Conservation (phyloP, 2,797 vertebrate genomes). For the Sebastes diploproa region DNA sequence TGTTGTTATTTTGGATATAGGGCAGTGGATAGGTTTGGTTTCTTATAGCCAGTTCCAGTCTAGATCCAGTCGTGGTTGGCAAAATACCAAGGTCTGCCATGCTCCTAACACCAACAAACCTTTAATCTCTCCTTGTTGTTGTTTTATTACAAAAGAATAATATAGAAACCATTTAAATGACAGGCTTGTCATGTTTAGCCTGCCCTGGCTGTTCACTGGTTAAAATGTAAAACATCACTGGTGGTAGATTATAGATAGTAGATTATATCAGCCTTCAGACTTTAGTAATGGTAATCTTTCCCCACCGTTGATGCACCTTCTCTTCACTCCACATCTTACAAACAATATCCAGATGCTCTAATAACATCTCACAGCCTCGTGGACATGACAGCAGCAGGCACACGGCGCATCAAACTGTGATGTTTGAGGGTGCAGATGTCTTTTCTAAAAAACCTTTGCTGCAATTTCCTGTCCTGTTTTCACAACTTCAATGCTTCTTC, state of each 20-base stretch:
- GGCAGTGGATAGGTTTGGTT: neutral
- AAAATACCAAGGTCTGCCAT: neutral
- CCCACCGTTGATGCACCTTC: neutral
- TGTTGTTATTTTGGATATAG: neutral
- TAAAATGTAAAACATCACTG: neutral
- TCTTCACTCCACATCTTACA: neutral
- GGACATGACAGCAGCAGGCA: conserved; percentile 8
- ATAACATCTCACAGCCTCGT: neutral
- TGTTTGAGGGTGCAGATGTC: conserved; percentile 48
- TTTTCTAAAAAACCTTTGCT: conserved; percentile 61
- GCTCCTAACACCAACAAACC: neutral
- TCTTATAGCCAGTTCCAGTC: neutral
- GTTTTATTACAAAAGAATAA: neutral
- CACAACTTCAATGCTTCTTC: conserved; percentile 76
- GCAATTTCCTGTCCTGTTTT: conserved; percentile 86
- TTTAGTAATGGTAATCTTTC: neutral
- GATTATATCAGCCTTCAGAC: neutral
- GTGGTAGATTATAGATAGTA: neutral
- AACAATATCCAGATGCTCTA: conserved; percentile 3
- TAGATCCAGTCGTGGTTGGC: neutral
- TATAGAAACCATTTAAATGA: neutral
- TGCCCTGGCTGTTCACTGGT: neutral
- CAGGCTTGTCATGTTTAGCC: neutral
- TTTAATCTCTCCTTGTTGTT: neutral
- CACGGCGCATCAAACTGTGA: conserved; percentile 3